A percentile compares a stretch with the other conserved stretches of the same genome.
phyloP scores from a whole-genome alignment of 2,888 invertebrate genomes.

The Autographa pulchrina region DNA sequence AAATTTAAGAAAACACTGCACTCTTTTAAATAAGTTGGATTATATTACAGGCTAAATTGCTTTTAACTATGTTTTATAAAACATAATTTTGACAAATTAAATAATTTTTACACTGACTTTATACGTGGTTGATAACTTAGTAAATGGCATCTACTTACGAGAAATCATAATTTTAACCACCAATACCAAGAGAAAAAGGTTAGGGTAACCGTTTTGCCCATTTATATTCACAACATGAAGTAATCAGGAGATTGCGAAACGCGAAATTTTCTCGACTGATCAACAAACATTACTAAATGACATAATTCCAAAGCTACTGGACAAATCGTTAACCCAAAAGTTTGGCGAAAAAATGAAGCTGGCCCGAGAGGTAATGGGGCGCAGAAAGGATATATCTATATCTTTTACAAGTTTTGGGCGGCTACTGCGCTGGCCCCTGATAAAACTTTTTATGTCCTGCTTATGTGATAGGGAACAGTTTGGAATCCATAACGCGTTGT shows the following conservation, averaged over 20 bases:
- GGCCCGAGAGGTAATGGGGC: conserved; percentile 79
- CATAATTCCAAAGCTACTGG: conserved; percentile 54
- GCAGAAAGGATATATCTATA: conserved; percentile 73
- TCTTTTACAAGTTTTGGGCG: conserved; percentile 79
- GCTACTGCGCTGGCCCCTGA: conserved; percentile 76
- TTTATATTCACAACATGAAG: neutral
- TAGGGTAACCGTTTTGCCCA: too few species aligned
- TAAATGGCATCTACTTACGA: too few species aligned
- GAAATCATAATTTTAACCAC: too few species aligned
- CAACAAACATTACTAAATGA: conserved; percentile 50
- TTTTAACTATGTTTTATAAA: neutral
- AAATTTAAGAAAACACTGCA: neutral
- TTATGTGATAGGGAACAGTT: conserved; percentile 79
- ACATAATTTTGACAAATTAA: too few species aligned
- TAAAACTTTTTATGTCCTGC: conserved; percentile 87
- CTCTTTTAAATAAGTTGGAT: neutral
- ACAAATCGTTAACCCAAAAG: conserved; percentile 71
- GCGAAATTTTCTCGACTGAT: conserved; percentile 25
- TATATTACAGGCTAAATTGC: neutral
- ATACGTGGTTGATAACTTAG: too few species aligned
- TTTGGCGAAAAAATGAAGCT: conserved; percentile 68
- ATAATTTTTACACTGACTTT: too few species aligned
- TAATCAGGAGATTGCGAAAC: neutral
- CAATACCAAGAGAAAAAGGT: too few species aligned
- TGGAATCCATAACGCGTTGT: conserved; percentile 74